Evolutionary conservation across 2,888 invertebrate species (phyloP).

Genomic region (Parnassius smintheus): DNA sequence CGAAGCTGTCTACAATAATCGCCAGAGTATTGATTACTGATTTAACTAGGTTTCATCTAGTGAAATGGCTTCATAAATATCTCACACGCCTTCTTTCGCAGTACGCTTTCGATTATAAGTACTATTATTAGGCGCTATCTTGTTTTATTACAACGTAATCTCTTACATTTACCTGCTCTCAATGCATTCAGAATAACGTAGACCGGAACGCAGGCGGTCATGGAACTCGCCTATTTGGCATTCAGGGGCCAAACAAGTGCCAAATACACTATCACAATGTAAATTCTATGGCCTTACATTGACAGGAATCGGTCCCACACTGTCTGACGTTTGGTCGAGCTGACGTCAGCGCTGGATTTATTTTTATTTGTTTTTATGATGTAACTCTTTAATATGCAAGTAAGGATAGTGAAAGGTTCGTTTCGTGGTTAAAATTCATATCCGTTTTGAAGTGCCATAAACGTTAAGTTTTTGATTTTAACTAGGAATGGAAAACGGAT

Average conservation of each 20-base stretch:
- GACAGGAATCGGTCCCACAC: slow-evolving; percentile 64
- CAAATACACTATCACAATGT: slow-evolving; percentile 77
- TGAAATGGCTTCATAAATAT: slow-evolving; percentile 29
- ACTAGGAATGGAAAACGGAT: too few species aligned
- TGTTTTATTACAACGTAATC: slow-evolving; percentile 35
- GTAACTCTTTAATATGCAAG: slow-evolving; percentile 30
- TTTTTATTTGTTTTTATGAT: slow-evolving; percentile 28
- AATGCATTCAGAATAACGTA: slow-evolving; percentile 25
- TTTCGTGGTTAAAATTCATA: slow-evolving; percentile 17
- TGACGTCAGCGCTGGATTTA: slow-evolving; percentile 47
- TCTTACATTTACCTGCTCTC: slow-evolving; percentile 22
- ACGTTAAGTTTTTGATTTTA: background rate
- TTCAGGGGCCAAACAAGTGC: slow-evolving; percentile 63
- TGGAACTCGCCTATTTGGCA: slow-evolving; percentile 75
- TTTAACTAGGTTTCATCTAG: slow-evolving; percentile 27
- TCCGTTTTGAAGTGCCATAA: too few species aligned
- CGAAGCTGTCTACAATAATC: slow-evolving; percentile 16
- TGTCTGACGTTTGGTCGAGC: slow-evolving; percentile 64
- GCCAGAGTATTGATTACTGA: slow-evolving; percentile 17
- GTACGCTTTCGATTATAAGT: slow-evolving; percentile 26
- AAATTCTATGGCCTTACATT: slow-evolving; percentile 56
- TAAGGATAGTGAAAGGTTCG: background rate
- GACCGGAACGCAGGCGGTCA: slow-evolving; percentile 50
- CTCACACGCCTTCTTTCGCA: slow-evolving; percentile 29
- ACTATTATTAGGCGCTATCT: slow-evolving; percentile 34